These are phyloP conservation scores for Cremastobaeus sp. DNA, from an alignment of 2,888 invertebrate genomes.

Conservation along the genomic window DNA sequence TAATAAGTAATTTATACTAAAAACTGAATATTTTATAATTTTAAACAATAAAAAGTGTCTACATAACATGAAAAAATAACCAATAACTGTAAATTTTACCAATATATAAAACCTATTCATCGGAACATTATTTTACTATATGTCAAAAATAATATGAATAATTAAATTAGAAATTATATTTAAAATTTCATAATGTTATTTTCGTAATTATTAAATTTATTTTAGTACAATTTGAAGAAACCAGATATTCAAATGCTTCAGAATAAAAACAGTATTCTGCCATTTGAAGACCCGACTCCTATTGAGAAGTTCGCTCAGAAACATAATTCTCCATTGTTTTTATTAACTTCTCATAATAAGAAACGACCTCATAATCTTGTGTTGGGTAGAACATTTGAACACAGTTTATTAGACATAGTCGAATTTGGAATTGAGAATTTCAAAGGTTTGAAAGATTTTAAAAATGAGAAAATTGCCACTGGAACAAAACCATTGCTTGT, in stretches of 20 bases:
- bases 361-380: conserved; percentile 96
- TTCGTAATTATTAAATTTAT: background rate
- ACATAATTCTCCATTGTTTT: conserved; percentile 92
- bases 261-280: conserved; percentile 92
- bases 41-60: background rate
- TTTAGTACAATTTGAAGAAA: conserved; percentile 88
- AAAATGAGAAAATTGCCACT: conserved; percentile 85
- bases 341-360: conserved; percentile 94
- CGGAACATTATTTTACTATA: no score
- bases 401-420: conserved; percentile 95
- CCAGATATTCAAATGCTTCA: conserved; percentile 87
- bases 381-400: conserved; percentile 93
- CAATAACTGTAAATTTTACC: no score
- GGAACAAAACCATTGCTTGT: conserved; percentile 94
- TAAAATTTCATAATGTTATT: no score
- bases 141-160: background rate
- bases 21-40: conserved; percentile 8
- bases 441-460: conserved; percentile 88
- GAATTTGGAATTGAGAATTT: conserved; percentile 94
- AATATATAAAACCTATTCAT: no score
- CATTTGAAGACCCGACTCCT: conserved; percentile 93
- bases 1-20: conserved; percentile 1
- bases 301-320: conserved; percentile 86
- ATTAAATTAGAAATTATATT: background rate
- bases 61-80: background rate